These are phyloP conservation scores for Cardinalis cardinalis DNA, from an alignment of 2,113 vertebrate genomes.

Conservation along the genomic window DNA sequence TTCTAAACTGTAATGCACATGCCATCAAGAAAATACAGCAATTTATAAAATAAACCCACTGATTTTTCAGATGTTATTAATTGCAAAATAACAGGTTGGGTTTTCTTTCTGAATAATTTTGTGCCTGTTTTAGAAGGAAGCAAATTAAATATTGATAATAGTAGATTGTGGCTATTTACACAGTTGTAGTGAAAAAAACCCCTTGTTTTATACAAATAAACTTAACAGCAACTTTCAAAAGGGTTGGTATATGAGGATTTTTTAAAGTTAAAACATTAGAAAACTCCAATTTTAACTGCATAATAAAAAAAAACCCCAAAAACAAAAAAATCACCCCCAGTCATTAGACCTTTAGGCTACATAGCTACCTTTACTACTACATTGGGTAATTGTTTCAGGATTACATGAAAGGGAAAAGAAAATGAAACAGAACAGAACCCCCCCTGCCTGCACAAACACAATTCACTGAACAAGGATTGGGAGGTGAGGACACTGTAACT, in stretches of 20 bases:
- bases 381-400: neutral
- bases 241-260: neutral
- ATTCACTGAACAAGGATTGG: neutral
- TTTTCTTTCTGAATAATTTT: neutral
- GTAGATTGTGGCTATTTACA: neutral
- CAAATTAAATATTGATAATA: neutral
- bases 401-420: neutral
- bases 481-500: neutral
- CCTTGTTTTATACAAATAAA: neutral
- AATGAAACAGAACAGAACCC: neutral
- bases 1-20: slow-evolving; percentile 1
- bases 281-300: slow-evolving; percentile 33
- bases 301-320: neutral
- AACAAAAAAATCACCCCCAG: neutral
- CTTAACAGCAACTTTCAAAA: neutral
- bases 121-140: neutral
- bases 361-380: neutral
- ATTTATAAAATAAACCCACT: neutral
- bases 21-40: slow-evolving; percentile 10
- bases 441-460: neutral
- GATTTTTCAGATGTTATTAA: neutral
- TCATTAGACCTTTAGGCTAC: neutral
- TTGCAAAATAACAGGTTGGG: neutral
- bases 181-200: neutral
- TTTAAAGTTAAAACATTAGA: neutral